A percentile compares a stretch with the other conserved stretches of the same genome.
These are phyloP conservation scores for Apteryx owenii DNA, from an alignment of 2,113 vertebrate species.

Conservation along the genomic window DNA sequence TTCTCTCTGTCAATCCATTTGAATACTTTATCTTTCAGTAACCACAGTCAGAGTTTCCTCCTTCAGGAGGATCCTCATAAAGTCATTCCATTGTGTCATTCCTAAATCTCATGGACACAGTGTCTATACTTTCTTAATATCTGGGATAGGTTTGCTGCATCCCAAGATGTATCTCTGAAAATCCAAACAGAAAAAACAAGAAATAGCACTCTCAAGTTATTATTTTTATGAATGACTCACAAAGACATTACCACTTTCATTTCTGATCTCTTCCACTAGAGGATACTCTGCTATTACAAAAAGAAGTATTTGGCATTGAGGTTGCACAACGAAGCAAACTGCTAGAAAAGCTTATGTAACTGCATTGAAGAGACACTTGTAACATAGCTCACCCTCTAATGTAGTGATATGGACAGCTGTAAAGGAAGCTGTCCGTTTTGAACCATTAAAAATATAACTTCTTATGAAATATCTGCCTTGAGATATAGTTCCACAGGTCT, in stretches of 20 bases:
- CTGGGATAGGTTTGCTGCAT: not conserved
- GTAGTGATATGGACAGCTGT: not conserved
- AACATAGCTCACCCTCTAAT: fast-evolving
- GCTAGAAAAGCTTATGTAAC: not conserved
- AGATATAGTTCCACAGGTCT: not conserved
- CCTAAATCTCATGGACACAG: not conserved
- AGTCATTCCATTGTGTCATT: fast-evolving
- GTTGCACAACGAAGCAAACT: fast-evolving
- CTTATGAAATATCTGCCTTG: fast-evolving
- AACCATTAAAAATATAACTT: not conserved
- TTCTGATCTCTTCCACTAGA: not conserved
- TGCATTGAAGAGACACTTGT: not conserved
- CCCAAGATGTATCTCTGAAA: not conserved
- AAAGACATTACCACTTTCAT: not conserved
- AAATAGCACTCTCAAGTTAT: fast-evolving
- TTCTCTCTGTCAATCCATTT: not conserved
- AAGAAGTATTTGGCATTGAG: not conserved
- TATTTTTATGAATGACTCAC: not conserved
- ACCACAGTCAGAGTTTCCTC: fast-evolving
- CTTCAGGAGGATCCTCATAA: not conserved
- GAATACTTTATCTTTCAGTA: not conserved
- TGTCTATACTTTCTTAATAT: not conserved
- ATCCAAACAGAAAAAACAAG: not conserved
- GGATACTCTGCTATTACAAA: not conserved
- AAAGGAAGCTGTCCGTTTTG: not conserved